phyloP scores from a whole-genome alignment of 1,140 invertebrate genomes.

The Pogonomyrmex barbatus region DNA sequence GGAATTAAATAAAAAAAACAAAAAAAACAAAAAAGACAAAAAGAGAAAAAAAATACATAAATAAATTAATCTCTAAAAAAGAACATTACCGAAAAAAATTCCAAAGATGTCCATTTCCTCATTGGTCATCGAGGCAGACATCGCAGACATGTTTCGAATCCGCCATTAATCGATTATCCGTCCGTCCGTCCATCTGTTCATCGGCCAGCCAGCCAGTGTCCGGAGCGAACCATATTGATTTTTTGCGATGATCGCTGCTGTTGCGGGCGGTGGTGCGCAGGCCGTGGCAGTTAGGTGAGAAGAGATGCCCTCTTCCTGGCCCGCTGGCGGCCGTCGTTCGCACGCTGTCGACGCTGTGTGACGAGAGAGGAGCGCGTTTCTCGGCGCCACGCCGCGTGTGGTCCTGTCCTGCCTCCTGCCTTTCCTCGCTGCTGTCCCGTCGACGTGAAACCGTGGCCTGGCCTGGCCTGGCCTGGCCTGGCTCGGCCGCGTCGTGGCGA shows the following conservation, averaged over 20 bases:
- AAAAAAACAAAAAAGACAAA: too few species aligned
- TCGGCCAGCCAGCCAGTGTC: not conserved
- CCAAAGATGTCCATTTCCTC: too few species aligned
- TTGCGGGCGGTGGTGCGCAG: slow-evolving; percentile 29
- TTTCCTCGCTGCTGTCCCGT: not conserved
- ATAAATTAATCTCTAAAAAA: too few species aligned
- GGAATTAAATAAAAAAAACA: too few species aligned
- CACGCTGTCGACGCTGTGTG: slow-evolving; percentile 8
- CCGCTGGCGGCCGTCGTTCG: not conserved
- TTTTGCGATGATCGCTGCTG: slow-evolving; percentile 15
- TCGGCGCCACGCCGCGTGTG: not conserved
- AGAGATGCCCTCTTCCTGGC: not conserved
- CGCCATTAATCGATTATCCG: too few species aligned
- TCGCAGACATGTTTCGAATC: too few species aligned
- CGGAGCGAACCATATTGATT: slow-evolving; percentile 33
- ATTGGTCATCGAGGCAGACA: too few species aligned
- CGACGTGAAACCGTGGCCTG: not conserved
- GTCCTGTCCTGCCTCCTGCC: not conserved
- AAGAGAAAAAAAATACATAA: too few species aligned
- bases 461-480: not conserved
- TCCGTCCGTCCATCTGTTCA: not conserved
- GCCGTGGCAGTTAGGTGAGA: slow-evolving; percentile 33
- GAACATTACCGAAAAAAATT: too few species aligned
- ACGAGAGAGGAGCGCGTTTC: not conserved
- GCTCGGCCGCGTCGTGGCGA: not conserved